These are phyloP conservation scores for Apodemus speciosus DNA, from an alignment of 2,113 vertebrate genomes.

Conservation along the genomic window DNA sequence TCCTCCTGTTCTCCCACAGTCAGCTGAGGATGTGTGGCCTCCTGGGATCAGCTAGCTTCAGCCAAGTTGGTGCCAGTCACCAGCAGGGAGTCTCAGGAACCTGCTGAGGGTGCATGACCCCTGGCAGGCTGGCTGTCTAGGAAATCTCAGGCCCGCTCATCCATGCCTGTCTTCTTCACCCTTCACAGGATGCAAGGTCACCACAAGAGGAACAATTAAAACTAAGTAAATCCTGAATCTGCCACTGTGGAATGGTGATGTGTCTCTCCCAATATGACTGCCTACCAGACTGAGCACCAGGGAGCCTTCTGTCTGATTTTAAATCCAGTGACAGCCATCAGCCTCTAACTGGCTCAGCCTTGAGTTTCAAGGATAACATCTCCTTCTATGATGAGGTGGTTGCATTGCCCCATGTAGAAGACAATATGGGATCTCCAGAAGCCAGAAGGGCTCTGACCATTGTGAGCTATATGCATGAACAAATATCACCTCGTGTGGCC, in stretches of 20 bases:
- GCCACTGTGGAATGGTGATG: too few relatives aligned
- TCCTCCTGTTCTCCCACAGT: not conserved
- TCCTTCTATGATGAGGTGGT: not conserved
- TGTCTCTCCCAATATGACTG: not conserved
- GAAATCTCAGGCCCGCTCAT: not conserved
- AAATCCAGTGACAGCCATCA: too few relatives aligned
- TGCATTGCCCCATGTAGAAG: not conserved
- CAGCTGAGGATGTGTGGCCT: not conserved
- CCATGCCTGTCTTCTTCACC: not conserved
- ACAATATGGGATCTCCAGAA: not conserved
- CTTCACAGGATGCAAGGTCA: rapidly evolving
- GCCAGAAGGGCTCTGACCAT: not conserved
- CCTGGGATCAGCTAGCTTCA: not conserved
- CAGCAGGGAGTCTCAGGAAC: not conserved
- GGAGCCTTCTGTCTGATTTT: not conserved
- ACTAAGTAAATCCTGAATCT: not conserved
- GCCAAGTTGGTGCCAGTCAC: not conserved
- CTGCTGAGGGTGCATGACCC: not conserved
- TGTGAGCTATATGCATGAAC: not conserved
- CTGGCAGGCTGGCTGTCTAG: not conserved
- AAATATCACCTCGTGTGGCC: not conserved
- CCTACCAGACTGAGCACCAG: not conserved
- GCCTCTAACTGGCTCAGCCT: not conserved
- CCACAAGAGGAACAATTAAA: not conserved
- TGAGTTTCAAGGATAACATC: not conserved